Evolutionary conservation across 2,797 vertebrate species (phyloP).

Genomic region (Sebastes jordani): DNA sequence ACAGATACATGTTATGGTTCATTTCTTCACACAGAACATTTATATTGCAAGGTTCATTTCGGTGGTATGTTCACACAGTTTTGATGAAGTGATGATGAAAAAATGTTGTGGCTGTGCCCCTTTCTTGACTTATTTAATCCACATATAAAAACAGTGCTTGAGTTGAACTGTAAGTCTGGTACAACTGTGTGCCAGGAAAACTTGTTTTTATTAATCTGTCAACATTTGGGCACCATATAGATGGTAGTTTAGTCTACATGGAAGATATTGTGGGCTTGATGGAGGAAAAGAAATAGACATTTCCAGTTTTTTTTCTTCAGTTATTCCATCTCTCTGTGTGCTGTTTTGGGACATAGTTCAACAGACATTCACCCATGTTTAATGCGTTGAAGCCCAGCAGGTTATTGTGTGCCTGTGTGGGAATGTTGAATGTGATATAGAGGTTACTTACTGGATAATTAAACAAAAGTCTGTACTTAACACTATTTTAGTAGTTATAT

Average conservation of each 20-base stretch:
- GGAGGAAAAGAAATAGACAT: not conserved
- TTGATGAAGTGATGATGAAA: not conserved
- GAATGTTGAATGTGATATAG: not conserved
- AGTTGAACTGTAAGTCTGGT: too few relatives aligned
- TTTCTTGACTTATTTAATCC: not conserved
- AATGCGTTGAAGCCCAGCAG: not conserved
- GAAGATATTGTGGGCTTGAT: not conserved
- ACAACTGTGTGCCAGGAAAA: not conserved
- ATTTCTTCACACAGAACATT: not conserved
- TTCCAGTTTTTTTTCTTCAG: not conserved
- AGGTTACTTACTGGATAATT: not conserved
- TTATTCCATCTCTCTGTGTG: not conserved
- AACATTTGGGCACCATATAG: slow-evolving; percentile 2
- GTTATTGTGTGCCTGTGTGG: not conserved
- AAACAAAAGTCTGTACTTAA: too few relatives aligned
- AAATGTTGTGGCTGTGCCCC: not conserved
- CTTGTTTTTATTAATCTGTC: not conserved
- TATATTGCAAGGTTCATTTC: not conserved
- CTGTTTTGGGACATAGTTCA: not conserved
- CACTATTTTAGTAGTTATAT: too few relatives aligned
- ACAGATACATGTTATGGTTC: not conserved
- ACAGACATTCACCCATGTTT: not conserved
- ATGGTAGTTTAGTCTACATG: not conserved
- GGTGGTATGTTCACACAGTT: not conserved
- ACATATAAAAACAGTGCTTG: not conserved